Conservation (phyloP, 2,797 vertebrate genomes). For the Gymnoscopelus microlampas region DNA sequence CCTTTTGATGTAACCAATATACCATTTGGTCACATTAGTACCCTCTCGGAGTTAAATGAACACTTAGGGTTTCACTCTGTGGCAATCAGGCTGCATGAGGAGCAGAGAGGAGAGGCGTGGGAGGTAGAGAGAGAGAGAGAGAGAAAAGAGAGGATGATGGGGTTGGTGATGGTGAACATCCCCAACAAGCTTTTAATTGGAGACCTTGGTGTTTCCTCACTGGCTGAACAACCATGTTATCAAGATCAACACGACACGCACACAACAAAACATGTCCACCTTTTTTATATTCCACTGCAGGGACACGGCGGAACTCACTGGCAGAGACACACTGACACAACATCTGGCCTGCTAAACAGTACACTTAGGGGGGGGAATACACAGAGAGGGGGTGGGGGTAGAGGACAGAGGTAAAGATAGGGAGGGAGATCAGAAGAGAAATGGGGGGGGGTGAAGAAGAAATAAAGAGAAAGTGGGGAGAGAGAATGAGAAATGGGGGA, state of each 20-base stretch:
- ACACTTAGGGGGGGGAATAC: no score
- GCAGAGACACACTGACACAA: slow-evolving; percentile 58
- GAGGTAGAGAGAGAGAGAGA: no score
- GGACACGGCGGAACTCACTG: slow-evolving; percentile 46
- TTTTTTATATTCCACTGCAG: slow-evolving; percentile 34
- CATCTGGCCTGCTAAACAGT: slow-evolving; percentile 44
- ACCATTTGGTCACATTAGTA: no score
- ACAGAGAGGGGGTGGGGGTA: no score
- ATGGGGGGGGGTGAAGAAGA: neutral
- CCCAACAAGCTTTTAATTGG: slow-evolving; percentile 66
- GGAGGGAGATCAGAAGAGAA: no score
- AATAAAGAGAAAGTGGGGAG: neutral
- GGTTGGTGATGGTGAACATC: neutral
- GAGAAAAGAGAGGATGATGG: neutral
- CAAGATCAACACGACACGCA: slow-evolving; percentile 53
- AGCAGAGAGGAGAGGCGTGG: no score
- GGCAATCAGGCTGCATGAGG: no score
- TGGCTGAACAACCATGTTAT: slow-evolving; percentile 60
- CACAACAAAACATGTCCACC: slow-evolving; percentile 45
- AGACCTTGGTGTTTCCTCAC: slow-evolving; percentile 47
- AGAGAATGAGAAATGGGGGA: no score
- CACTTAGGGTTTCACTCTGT: no score
- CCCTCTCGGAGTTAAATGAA: no score
- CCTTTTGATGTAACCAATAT: no score
- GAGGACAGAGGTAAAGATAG: no score